phyloP scores from a whole-genome alignment of 35 echinoderm and acorn worm species.

The Ophiothrix spiculata region DNA sequence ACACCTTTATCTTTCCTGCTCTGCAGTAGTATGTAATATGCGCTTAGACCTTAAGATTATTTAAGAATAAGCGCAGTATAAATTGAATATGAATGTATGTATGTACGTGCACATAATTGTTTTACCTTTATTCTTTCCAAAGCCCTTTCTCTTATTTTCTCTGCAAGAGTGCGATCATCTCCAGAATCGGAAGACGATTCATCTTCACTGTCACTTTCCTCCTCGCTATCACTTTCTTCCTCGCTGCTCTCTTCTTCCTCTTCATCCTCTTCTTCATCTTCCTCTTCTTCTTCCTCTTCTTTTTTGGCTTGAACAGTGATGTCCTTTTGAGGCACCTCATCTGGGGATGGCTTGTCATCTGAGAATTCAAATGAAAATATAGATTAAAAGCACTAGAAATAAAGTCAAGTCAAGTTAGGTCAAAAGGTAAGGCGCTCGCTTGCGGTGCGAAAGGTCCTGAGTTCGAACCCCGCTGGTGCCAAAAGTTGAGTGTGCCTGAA shows the following conservation, averaged over 20 bases:
- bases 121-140: slow-evolving; percentile 67
- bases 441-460: not conserved
- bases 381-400: not conserved
- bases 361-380: not conserved
- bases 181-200: slow-evolving; percentile 41
- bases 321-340: slow-evolving; percentile 16
- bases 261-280: slow-evolving; percentile 56
- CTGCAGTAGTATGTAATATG: not conserved
- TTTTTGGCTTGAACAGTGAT: slow-evolving; percentile 46
- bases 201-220: slow-evolving; percentile 41
- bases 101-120: not conserved
- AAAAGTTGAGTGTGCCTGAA: not conserved
- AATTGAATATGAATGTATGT: not conserved
- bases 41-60: not conserved
- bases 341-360: slow-evolving; percentile 28
- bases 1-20: not conserved
- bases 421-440: no score
- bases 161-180: slow-evolving; percentile 35
- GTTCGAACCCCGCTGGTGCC: not conserved
- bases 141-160: slow-evolving; percentile 56
- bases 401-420: no score
- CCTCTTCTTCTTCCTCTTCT: slow-evolving; percentile 33
- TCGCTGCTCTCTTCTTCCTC: slow-evolving; percentile 50
- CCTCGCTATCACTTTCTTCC: slow-evolving; percentile 47
- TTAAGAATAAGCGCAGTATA: not conserved